Conservation (phyloP, 2,888 invertebrate genomes). For the Leucophenga montana region DNA sequence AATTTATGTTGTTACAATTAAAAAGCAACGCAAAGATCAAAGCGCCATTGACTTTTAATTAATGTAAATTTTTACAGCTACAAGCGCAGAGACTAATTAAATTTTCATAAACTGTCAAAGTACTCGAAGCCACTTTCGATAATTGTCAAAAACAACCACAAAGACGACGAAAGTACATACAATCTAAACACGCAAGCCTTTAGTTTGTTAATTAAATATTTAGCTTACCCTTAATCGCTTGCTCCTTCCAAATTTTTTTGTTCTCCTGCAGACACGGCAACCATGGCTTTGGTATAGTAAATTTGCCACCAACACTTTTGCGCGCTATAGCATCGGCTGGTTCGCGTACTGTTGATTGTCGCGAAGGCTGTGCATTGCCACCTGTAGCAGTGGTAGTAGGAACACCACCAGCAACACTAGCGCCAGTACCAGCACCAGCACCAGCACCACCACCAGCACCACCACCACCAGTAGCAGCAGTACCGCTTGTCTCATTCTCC, state of each 20-base stretch:
- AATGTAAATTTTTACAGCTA: constrained; percentile 30
- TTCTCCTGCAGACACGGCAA: constrained; percentile 83
- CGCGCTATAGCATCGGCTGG: constrained; percentile 29
- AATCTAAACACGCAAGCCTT: too few relatives aligned
- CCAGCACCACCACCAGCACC: constrained; percentile 43
- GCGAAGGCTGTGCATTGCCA: not conserved
- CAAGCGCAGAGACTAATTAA: constrained; percentile 18
- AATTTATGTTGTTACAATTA: not conserved
- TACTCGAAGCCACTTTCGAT: not conserved
- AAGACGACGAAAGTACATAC: not conserved
- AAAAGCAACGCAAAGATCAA: constrained; percentile 43
- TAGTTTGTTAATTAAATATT: too few relatives aligned
- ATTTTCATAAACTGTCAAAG: constrained; percentile 4
- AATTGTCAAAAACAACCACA: not conserved
- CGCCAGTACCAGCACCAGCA: constrained; percentile 42
- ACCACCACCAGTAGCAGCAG: not conserved
- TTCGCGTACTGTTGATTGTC: not conserved
- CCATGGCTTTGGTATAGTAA: constrained; percentile 87
- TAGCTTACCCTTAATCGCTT: constrained; percentile 80
- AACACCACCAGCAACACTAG: not conserved
- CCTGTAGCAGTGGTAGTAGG: not conserved
- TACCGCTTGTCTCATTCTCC: constrained; percentile 34
- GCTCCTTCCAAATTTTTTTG: constrained; percentile 88
- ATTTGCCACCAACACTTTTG: constrained; percentile 67
- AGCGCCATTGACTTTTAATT: constrained; percentile 49